phyloP scores from a whole-genome alignment of 2,888 invertebrate genomes.

The Drosophila paramelanica region DNA sequence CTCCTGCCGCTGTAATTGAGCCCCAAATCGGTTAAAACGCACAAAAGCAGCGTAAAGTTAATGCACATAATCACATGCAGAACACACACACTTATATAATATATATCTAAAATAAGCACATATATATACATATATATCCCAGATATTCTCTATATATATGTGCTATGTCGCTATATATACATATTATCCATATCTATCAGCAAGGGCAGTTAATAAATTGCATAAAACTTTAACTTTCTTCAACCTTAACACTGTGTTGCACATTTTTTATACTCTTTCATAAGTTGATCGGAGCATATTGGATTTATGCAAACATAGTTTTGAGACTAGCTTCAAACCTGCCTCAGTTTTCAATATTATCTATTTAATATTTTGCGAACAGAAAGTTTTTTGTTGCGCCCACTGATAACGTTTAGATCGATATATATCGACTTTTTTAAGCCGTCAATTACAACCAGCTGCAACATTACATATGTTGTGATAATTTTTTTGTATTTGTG shows the following conservation, averaged over 20 bases:
- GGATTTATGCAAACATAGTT: too few species aligned
- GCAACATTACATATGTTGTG: too few species aligned
- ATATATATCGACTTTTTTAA: too few species aligned
- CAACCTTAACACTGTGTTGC: background rate
- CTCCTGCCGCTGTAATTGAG: background rate
- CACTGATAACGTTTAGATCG: too few species aligned
- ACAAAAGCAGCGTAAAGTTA: slow-evolving; percentile 5
- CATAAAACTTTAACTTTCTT: slow-evolving; percentile 7
- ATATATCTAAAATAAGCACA: slow-evolving; percentile 10
- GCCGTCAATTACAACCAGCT: too few species aligned
- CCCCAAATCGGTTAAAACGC: background rate
- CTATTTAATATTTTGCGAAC: too few species aligned
- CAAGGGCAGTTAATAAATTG: slow-evolving; percentile 57
- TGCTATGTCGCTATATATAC: background rate
- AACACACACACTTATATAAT: slow-evolving; percentile 25
- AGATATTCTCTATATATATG: slow-evolving; percentile 7
- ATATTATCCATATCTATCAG: slow-evolving; percentile 33
- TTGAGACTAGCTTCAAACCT: too few species aligned
- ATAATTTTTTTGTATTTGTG: too few species aligned
- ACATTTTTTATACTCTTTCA: background rate
- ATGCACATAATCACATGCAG: slow-evolving; percentile 13
- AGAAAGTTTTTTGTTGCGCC: too few species aligned
- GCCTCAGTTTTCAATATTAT: too few species aligned
- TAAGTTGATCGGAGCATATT: too few species aligned
- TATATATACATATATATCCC: background rate